phyloP scores from a whole-genome alignment of 1,140 invertebrate genomes.

The Eumeta japonica region DNA sequence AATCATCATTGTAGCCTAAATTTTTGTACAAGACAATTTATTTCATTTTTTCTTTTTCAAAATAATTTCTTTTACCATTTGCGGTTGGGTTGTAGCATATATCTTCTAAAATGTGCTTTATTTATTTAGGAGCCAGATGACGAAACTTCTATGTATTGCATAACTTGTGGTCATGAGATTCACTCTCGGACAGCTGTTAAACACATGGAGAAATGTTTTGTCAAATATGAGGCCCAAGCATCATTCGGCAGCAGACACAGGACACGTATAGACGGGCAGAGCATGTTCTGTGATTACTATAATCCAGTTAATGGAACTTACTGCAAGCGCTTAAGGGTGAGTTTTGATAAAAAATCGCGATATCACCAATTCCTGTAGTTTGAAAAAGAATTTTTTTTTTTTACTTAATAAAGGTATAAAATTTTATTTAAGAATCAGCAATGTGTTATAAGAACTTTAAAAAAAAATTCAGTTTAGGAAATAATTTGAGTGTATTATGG shows the following conservation, averaged over 20 bases:
- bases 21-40: neutral
- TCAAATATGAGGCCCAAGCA: conserved; percentile 96
- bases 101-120: neutral
- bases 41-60: neutral
- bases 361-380: no score
- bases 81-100: neutral
- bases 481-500: no score
- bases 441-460: no score
- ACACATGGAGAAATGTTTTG: conserved; percentile 94
- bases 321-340: conserved; percentile 86
- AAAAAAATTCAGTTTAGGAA: no score
- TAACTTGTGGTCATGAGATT: conserved; percentile 94
- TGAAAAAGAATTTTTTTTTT: no score
- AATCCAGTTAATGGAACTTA: conserved; percentile 89
- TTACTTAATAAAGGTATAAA: no score
- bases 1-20: neutral
- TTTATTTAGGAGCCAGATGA: conserved; percentile 65
- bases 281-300: conserved; percentile 98
- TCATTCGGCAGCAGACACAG: conserved; percentile 94
- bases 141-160: conserved; percentile 90
- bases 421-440: no score
- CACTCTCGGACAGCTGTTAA: conserved; percentile 84
- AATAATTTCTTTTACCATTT: neutral
- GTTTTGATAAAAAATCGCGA: conserved; percentile 3
- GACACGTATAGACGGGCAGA: conserved; percentile 89